A percentile compares a stretch with the other conserved stretches of the same genome.
These are phyloP conservation scores for Epistrophe grossulariae DNA, from an alignment of 2,888 invertebrate species.

Conservation along the genomic window DNA sequence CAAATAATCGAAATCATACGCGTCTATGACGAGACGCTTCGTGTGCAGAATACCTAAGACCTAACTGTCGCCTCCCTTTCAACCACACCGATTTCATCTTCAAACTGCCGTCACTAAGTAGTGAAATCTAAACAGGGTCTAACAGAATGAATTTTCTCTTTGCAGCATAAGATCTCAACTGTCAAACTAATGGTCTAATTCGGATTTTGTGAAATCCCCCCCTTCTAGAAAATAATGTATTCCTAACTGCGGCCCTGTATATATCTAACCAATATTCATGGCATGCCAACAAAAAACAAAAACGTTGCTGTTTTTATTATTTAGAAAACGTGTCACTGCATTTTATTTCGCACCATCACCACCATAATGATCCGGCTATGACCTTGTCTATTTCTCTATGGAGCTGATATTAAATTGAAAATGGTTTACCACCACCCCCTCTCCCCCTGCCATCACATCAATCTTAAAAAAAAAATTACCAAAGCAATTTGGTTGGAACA, in stretches of 20 bases:
- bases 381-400: constrained; percentile 65
- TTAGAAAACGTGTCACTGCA: constrained; percentile 70
- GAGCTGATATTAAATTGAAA: constrained; percentile 51
- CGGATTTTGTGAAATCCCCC: neutral
- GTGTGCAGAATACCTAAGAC: no score
- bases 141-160: no score
- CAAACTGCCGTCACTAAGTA: no score
- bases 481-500: constrained; percentile 37
- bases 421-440: neutral
- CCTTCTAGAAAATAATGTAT: neutral
- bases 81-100: no score
- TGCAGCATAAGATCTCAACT: no score
- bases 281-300: constrained; percentile 54
- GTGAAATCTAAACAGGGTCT: no score
- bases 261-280: constrained; percentile 34
- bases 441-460: neutral
- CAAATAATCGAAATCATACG: no score
- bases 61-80: no score
- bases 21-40: no score
- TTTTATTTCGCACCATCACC: constrained; percentile 61
- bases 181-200: no score
- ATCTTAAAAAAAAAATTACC: constrained; percentile 27
- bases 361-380: constrained; percentile 47
- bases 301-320: constrained; percentile 57
- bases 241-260: neutral